Conservation (phyloP, 1,140 invertebrate species). For the Colletes gigas region DNA sequence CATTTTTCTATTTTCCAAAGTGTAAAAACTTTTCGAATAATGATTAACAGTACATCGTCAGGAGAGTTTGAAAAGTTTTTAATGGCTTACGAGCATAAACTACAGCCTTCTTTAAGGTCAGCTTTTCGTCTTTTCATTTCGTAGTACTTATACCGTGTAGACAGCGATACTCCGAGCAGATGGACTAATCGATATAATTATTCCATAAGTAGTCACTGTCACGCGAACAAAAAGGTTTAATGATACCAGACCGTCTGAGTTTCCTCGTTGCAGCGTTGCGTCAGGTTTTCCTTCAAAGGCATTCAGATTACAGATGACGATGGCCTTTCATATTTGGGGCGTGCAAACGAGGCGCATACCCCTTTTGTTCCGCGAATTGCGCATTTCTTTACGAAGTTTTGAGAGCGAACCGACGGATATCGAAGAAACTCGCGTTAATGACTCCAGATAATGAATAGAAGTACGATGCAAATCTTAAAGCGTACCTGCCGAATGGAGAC, state of each 20-base stretch:
- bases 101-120: too few relatives aligned
- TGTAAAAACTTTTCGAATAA: too few relatives aligned
- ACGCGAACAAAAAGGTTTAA: neutral
- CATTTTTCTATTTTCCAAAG: too few relatives aligned
- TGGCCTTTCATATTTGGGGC: slow-evolving; percentile 42
- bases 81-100: too few relatives aligned
- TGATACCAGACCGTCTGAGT: slow-evolving; percentile 11
- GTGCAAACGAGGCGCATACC: slow-evolving; percentile 41
- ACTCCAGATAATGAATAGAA: slow-evolving; percentile 43
- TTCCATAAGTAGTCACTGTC: neutral
- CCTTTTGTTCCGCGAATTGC: slow-evolving; percentile 19
- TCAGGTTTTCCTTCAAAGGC: slow-evolving; percentile 19
- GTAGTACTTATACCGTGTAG: neutral
- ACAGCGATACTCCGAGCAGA: too few relatives aligned
- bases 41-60: too few relatives aligned
- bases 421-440: slow-evolving; percentile 36
- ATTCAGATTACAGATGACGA: slow-evolving; percentile 25
- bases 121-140: too few relatives aligned
- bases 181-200: neutral
- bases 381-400: slow-evolving; percentile 42
- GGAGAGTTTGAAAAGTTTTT: too few relatives aligned
- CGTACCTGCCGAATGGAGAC: neutral
- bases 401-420: slow-evolving; percentile 33
- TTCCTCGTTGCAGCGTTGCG: neutral
- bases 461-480: slow-evolving; percentile 15